These are phyloP conservation scores for Blastobasis lacticolella DNA, from an alignment of 2,888 invertebrate species.

Conservation along the genomic window DNA sequence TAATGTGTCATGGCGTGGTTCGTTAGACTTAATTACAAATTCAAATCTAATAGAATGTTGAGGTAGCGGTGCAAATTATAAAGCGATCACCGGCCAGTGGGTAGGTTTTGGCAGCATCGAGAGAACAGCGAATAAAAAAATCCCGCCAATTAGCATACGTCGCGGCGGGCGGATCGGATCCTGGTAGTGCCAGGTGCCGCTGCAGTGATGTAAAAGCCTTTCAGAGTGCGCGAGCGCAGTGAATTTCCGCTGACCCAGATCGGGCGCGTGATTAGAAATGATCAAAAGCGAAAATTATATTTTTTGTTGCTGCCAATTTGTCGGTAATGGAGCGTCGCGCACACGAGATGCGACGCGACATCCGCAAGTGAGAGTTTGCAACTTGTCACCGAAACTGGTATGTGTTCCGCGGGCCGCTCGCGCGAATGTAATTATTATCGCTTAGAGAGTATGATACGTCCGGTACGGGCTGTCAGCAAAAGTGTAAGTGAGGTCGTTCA, in stretches of 20 bases:
- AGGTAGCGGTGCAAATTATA: slow-evolving; percentile 49
- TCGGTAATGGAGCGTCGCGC: slow-evolving; percentile 56
- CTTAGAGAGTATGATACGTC: slow-evolving; percentile 56
- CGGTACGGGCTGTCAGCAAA: slow-evolving; percentile 46
- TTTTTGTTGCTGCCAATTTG: slow-evolving; percentile 66
- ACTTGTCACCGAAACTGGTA: slow-evolving; percentile 69
- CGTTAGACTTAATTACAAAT: slow-evolving; percentile 58
- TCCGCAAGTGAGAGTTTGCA: slow-evolving; percentile 69
- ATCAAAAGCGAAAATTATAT: slow-evolving; percentile 59
- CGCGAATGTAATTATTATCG: slow-evolving; percentile 56
- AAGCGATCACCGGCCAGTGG: slow-evolving; percentile 30
- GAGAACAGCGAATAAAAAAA: slow-evolving; percentile 37
- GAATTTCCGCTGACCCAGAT: slow-evolving; percentile 71
- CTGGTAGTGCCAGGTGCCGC: slow-evolving; percentile 61
- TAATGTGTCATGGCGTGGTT: slow-evolving; percentile 44
- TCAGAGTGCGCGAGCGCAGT: slow-evolving; percentile 55
- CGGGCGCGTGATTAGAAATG: slow-evolving; percentile 64
- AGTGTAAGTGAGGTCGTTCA: slow-evolving; percentile 57
- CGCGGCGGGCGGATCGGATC: slow-evolving; percentile 51
- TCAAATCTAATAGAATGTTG: slow-evolving; percentile 41
- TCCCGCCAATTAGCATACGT: slow-evolving; percentile 42
- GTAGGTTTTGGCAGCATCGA: slow-evolving; percentile 36
- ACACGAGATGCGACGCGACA: slow-evolving; percentile 63
- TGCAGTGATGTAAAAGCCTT: slow-evolving; percentile 67
- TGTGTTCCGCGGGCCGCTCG: slow-evolving; percentile 41